A percentile compares a stretch with the other conserved stretches of the same genome.
Conservation (phyloP, 2,888 invertebrate species). For the Seira ritae region DNA sequence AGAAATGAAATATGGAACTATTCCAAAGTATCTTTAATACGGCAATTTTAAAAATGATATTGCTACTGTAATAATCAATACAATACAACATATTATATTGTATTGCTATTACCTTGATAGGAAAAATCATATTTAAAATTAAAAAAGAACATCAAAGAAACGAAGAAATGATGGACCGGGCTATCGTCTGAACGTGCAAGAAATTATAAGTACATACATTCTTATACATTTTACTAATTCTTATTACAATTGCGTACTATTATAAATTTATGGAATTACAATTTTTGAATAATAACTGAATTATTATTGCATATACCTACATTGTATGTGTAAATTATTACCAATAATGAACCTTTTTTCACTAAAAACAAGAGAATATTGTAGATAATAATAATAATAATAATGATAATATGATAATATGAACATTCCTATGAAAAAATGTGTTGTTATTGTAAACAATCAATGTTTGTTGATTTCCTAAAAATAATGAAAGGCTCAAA, state of each 20-base stretch:
- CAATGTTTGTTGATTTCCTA: conserved; percentile 60
- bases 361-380: conserved; percentile 48
- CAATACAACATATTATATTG: too few species aligned
- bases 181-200: conserved; percentile 26
- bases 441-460: conserved; percentile 58
- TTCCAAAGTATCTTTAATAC: not conserved
- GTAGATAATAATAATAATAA: conserved; percentile 32
- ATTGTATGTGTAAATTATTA: conserved; percentile 40
- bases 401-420: conserved; percentile 1
- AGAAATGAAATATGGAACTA: not conserved
- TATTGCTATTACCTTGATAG: too few species aligned
- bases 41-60: not conserved
- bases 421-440: conserved; percentile 50
- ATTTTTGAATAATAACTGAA: not conserved
- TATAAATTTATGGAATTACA: not conserved
- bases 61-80: too few species aligned
- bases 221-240: conserved; percentile 11
- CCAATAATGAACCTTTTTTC: conserved; percentile 57
- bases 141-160: not conserved
- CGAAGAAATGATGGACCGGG: conserved; percentile 45
- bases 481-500: conserved; percentile 61
- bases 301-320: conserved; percentile 21
- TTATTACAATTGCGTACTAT: not conserved
- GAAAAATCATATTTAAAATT: not conserved
- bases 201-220: not conserved